A percentile compares a stretch with the other conserved stretches of the same genome.
These are phyloP conservation scores for Halesus radiatus DNA, from an alignment of 1,140 invertebrate species.

Conservation along the genomic window DNA sequence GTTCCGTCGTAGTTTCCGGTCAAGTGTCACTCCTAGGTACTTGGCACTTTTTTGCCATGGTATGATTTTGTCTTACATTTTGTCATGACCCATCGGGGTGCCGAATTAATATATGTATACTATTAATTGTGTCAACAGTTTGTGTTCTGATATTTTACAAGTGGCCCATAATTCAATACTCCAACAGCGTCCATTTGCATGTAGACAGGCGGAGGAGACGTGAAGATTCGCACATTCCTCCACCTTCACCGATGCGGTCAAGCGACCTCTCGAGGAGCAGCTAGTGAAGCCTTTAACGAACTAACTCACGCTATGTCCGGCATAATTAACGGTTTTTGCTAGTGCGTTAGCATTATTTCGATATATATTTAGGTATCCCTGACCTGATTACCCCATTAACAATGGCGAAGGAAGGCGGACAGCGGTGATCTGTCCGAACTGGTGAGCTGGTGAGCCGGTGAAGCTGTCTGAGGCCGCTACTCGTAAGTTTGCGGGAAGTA, in stretches of 20 bases:
- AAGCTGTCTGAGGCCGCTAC: conserved; percentile 2
- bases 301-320: not conserved
- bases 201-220: not conserved
- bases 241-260: not conserved
- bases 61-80: too few species aligned
- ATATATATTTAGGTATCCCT: not conserved
- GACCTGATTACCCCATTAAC: conserved; percentile 53
- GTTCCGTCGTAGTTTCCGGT: too few species aligned
- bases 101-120: too few species aligned
- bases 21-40: too few species aligned
- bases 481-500: conserved; percentile 16
- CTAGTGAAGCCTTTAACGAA: not conserved
- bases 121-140: too few species aligned
- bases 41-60: too few species aligned
- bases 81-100: too few species aligned
- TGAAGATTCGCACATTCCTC: not conserved
- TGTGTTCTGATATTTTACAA: not conserved
- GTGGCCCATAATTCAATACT: not conserved
- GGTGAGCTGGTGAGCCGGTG: not conserved
- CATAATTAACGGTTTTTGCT: not conserved
- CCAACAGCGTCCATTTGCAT: not conserved
- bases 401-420: conserved; percentile 51
- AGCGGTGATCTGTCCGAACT: conserved; percentile 14
- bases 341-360: not conserved
- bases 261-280: not conserved